Evolutionary conservation across 2,888 invertebrate species (phyloP).

Genomic region (Gibbula magus): DNA sequence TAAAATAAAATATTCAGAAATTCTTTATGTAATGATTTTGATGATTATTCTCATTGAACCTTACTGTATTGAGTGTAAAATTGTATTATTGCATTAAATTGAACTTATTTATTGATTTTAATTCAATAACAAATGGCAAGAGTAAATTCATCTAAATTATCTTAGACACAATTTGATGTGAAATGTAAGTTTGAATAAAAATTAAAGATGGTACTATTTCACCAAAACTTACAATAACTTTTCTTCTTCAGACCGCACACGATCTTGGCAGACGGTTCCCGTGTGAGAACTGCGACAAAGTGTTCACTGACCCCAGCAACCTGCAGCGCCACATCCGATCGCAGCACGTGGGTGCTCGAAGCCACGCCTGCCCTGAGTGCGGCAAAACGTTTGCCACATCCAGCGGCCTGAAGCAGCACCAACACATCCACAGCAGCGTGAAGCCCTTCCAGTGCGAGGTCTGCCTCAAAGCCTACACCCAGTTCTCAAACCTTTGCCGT

Average conservation of each 20-base stretch:
- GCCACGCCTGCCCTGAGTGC: slow-evolving; percentile 97
- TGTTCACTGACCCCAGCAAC: slow-evolving; percentile 95
- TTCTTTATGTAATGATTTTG: too few species aligned
- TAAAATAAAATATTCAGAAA: too few species aligned
- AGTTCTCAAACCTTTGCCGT: slow-evolving; percentile 99
- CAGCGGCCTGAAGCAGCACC: slow-evolving; percentile 98
- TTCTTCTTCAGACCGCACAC: slow-evolving; percentile 57
- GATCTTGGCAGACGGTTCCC: slow-evolving; percentile 83
- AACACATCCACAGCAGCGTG: slow-evolving; percentile 98
- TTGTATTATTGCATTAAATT: too few species aligned
- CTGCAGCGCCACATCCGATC: slow-evolving; percentile 96
- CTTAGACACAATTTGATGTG: not conserved
- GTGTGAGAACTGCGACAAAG: slow-evolving; percentile 85
- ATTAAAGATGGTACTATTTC: too few species aligned
- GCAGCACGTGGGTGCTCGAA: slow-evolving; percentile 95
- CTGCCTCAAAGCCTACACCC: slow-evolving; percentile 97
- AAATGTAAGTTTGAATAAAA: not conserved
- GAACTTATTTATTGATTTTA: too few species aligned
- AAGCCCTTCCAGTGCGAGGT: slow-evolving; percentile 95
- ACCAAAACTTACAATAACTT: not conserved
- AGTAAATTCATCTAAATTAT: not conserved
- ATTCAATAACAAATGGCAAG: too few species aligned
- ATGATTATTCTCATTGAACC: too few species aligned
- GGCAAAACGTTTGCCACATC: slow-evolving; percentile 99
- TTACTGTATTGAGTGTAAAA: too few species aligned